These are phyloP conservation scores for Clarias magur DNA, from an alignment of 2,113 vertebrate species.

Conservation along the genomic window DNA sequence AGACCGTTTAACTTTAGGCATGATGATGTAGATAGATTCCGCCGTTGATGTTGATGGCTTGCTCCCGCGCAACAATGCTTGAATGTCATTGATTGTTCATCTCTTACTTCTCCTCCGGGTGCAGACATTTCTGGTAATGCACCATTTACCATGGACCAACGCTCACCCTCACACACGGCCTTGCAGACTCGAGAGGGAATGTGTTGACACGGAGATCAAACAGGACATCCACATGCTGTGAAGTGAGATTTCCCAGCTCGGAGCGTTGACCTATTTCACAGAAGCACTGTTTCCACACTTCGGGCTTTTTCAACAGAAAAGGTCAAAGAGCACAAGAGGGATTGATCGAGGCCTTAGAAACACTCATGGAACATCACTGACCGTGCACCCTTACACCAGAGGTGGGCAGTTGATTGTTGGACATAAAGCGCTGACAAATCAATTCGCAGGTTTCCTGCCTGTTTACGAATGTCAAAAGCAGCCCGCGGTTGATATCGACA, in stretches of 20 bases:
- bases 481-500: neutral
- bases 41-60: constrained; percentile 35
- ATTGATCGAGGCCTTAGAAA: constrained; percentile 14
- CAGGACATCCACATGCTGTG: constrained; percentile 22
- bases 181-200: constrained; percentile 2
- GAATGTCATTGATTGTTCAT: constrained; percentile 51
- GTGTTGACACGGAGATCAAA: constrained; percentile 37
- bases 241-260: constrained; percentile 30
- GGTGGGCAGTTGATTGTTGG: neutral
- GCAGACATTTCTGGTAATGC: constrained; percentile 41
- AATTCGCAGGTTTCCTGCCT: neutral
- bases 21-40: constrained; percentile 6
- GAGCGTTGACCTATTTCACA: constrained; percentile 39
- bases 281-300: constrained; percentile 27
- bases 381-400: neutral
- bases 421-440: constrained; percentile 5
- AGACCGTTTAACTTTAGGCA: neutral
- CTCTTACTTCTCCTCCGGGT: constrained; percentile 36
- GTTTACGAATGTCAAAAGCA: constrained; percentile 16
- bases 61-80: constrained; percentile 39
- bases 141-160: constrained; percentile 38
- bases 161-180: neutral
- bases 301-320: constrained; percentile 32
- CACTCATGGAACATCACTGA: constrained; percentile 12
- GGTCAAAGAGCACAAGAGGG: constrained; percentile 29